These are phyloP conservation scores for Temnothorax rugatulus DNA, from an alignment of 2,888 invertebrate genomes.

Conservation along the genomic window DNA sequence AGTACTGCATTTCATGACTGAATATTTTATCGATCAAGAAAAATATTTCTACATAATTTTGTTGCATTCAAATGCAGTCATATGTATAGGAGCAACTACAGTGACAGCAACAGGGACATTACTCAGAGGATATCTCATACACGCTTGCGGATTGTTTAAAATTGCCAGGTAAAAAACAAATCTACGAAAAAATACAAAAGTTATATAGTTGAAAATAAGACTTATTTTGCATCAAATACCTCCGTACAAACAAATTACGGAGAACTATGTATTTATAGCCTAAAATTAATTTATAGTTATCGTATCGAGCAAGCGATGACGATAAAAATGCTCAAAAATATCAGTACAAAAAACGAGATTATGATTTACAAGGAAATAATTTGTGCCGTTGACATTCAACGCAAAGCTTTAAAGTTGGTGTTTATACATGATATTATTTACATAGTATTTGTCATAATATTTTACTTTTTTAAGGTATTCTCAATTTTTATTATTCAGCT, in stretches of 20 bases:
- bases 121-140: not conserved
- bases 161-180: slow-evolving; percentile 29
- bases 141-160: slow-evolving; percentile 30
- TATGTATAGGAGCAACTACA: not conserved
- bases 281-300: slow-evolving; percentile 28
- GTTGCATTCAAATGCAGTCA: not conserved
- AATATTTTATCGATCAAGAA: slow-evolving; percentile 29
- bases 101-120: not conserved
- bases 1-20: not conserved
- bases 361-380: slow-evolving; percentile 4
- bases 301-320: slow-evolving; percentile 14
- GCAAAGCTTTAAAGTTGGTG: slow-evolving; percentile 40
- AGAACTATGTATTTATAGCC: not conserved
- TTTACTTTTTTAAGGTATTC: slow-evolving; percentile 3
- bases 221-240: not conserved
- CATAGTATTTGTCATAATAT: slow-evolving; percentile 5
- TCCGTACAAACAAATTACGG: not conserved
- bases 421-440: not conserved
- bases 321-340: not conserved
- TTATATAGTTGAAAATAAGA: not conserved
- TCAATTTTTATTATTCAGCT: not conserved
- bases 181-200: not conserved
- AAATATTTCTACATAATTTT: slow-evolving; percentile 26
- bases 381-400: slow-evolving; percentile 20
- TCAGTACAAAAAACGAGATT: not conserved